Evolutionary conservation across 1,140 invertebrate species (phyloP).

Genomic region (Brachionus plicatilis): DNA sequence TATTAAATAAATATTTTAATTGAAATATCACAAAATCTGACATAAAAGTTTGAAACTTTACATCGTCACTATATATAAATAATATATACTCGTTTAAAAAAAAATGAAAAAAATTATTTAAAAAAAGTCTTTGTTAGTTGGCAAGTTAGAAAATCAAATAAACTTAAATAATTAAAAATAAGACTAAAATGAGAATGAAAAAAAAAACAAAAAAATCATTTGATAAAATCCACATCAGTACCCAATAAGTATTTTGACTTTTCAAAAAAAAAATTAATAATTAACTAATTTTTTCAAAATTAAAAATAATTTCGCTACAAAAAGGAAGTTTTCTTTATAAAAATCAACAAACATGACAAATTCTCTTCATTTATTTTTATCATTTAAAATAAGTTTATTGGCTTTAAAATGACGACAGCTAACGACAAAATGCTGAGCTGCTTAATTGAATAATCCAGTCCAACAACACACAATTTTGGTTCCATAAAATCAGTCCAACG

Average conservation of each 20-base stretch:
- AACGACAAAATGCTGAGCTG: background rate
- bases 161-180: background rate
- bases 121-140: background rate
- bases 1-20: constrained; percentile 34
- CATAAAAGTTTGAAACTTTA: constrained; percentile 38
- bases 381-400: background rate
- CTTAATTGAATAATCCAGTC: background rate
- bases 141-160: background rate
- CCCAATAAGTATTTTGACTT: background rate
- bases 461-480: background rate
- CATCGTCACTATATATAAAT: constrained; percentile 38
- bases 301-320: background rate
- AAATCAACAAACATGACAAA: background rate
- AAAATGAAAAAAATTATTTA: background rate
- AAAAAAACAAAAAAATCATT: background rate
- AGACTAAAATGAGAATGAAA: background rate
- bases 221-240: background rate
- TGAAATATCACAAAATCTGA: background rate
- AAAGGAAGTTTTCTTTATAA: background rate
- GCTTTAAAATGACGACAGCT: background rate
- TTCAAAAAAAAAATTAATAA: background rate
- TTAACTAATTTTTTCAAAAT: background rate
- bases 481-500: background rate
- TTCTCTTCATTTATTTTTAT: background rate
- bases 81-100: background rate